Conservation (phyloP, 2,113 vertebrate genomes). For the Coptodon bakossiorum region DNA sequence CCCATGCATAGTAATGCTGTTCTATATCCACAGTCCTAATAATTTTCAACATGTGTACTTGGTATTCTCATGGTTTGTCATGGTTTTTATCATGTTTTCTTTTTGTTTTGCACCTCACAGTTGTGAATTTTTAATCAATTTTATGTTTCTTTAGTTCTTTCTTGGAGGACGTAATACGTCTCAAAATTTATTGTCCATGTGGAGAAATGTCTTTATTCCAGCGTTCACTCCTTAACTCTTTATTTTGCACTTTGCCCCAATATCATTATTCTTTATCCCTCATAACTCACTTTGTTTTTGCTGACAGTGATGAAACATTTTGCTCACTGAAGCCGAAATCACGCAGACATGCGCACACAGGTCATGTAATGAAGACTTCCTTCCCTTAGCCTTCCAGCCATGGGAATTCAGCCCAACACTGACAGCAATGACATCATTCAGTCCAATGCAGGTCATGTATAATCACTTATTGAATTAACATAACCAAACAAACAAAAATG, state of each 20-base stretch:
- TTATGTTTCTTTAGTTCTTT: neutral
- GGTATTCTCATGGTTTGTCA: neutral
- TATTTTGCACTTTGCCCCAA: neutral
- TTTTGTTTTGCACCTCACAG: neutral
- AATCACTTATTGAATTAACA: neutral
- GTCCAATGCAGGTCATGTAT: neutral
- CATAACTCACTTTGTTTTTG: slow-evolving; percentile 12
- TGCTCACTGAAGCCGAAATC: neutral
- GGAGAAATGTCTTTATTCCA: neutral
- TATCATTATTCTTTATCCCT: neutral
- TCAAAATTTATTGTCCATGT: neutral
- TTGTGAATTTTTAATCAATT: accelerated
- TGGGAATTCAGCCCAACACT: slow-evolving; percentile 31
- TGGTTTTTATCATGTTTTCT: neutral
- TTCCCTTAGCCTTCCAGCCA: slow-evolving; percentile 40
- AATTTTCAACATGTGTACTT: neutral
- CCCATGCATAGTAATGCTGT: neutral
- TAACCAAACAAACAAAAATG: neutral
- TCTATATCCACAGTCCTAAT: neutral
- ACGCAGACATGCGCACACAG: slow-evolving; percentile 44
- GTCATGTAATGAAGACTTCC: slow-evolving; percentile 39
- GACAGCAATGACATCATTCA: slow-evolving; percentile 35
- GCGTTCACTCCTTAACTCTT: neutral
- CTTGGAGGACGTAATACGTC: accelerated
- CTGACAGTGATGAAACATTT: slow-evolving; percentile 13